Percentiles rank a stretch among this genome's conserved stretches.
phyloP scores from a whole-genome alignment of 1,140 invertebrate genomes.

The Camponotus pennsylvanicus region DNA sequence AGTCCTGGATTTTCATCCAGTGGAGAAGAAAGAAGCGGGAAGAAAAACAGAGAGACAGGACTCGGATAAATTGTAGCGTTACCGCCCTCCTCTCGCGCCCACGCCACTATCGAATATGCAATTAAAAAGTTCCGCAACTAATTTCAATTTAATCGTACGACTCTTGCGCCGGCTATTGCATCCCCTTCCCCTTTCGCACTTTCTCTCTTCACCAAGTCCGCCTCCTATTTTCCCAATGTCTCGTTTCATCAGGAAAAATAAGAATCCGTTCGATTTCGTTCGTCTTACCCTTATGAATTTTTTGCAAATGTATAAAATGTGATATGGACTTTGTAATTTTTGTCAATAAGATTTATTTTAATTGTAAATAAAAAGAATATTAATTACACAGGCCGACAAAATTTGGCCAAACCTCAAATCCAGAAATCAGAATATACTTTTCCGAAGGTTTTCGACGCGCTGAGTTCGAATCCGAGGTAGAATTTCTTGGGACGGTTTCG shows the following conservation, averaged over 20 bases:
- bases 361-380: not conserved
- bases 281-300: not conserved
- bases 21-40: not conserved
- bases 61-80: constrained; percentile 78
- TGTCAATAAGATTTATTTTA: not conserved
- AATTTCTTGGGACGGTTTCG: too few relatives aligned
- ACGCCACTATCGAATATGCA: constrained; percentile 82
- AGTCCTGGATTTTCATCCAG: constrained; percentile 35
- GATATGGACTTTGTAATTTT: not conserved
- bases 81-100: constrained; percentile 52
- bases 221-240: constrained; percentile 25
- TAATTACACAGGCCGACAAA: too few relatives aligned
- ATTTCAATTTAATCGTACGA: constrained; percentile 83
- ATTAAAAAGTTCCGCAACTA: constrained; percentile 84
- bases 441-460: too few relatives aligned
- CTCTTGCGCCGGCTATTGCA: constrained; percentile 66
- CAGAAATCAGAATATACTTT: too few relatives aligned
- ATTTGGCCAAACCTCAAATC: too few relatives aligned
- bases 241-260: constrained; percentile 21
- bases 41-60: constrained; percentile 41
- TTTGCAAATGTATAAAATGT: not conserved
- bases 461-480: too few relatives aligned
- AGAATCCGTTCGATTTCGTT: not conserved
- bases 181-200: not conserved
- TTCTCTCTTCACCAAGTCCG: not conserved